phyloP scores from a whole-genome alignment of 2,888 invertebrate species.

The Trichogramma evanescens region DNA sequence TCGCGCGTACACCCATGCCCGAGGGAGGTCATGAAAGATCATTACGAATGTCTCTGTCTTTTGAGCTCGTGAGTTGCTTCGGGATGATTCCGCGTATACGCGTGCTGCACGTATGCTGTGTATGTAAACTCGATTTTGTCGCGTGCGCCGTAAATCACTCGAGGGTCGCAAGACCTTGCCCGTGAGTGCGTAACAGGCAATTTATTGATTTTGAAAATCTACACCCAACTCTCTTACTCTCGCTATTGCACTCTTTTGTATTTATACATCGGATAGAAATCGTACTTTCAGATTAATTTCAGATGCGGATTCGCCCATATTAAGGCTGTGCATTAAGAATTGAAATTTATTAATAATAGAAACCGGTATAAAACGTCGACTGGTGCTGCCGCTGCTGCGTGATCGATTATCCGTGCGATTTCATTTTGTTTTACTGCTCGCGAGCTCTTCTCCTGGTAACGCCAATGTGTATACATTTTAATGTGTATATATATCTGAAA shows the following conservation, averaged over 20 bases:
- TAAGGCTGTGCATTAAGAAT: constrained; percentile 29
- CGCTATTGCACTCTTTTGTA: too few species aligned
- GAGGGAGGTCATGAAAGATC: too few species aligned
- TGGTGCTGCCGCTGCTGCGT: neutral
- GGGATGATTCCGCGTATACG: too few species aligned
- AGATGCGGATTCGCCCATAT: neutral
- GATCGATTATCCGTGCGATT: constrained; percentile 11
- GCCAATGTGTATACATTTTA: too few species aligned
- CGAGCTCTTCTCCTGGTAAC: neutral
- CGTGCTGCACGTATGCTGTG: too few species aligned
- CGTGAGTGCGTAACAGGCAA: constrained; percentile 17
- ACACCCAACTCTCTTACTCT: constrained; percentile 17
- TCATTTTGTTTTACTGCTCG: constrained; percentile 2
- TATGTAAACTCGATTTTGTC: neutral
- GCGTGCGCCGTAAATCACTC: constrained; percentile 20
- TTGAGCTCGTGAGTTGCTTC: too few species aligned
- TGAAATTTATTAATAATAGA: constrained; percentile 43
- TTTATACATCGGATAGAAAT: constrained; percentile 23
- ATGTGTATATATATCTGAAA: too few species aligned
- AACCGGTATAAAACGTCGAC: constrained; percentile 33
- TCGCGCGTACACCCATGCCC: too few species aligned
- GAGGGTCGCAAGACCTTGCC: neutral
- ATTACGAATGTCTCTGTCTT: too few species aligned
- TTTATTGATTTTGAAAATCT: constrained; percentile 34
- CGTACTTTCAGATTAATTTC: constrained; percentile 35